Conservation (phyloP, 2,888 invertebrate species). For the Hermaeophaga mercurialis region DNA sequence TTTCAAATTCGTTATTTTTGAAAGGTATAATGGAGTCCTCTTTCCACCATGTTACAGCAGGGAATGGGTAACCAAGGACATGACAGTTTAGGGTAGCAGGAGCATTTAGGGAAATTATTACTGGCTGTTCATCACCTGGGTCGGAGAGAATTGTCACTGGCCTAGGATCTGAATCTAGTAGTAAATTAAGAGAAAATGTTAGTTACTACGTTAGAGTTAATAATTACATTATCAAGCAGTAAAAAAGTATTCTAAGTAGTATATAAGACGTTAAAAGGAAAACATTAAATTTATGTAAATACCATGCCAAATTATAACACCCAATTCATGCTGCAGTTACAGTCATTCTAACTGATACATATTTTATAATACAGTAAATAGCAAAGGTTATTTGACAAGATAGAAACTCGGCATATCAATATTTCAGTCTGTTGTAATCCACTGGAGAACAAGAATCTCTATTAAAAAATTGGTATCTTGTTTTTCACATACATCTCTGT, state of each 20-base stretch:
- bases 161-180: conserved; percentile 56
- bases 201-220: conserved; percentile 4
- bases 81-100: conserved; percentile 77
- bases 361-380: too few species aligned
- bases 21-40: conserved; percentile 77
- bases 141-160: conserved; percentile 70
- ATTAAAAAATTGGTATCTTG: too few species aligned
- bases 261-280: not conserved
- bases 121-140: conserved; percentile 62
- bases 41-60: conserved; percentile 84
- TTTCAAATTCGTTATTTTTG: conserved; percentile 70
- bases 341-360: too few species aligned
- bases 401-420: too few species aligned
- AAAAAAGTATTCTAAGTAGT: not conserved
- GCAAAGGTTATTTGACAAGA: too few species aligned
- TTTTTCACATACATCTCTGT: too few species aligned
- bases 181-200: conserved; percentile 5
- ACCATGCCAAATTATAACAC: too few species aligned
- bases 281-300: not conserved
- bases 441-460: too few species aligned
- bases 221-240: not conserved
- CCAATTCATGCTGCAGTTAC: too few species aligned
- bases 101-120: conserved; percentile 69
- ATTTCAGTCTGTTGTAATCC: too few species aligned
- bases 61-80: conserved; percentile 80